Evolutionary conservation across 2,888 invertebrate genomes (phyloP).

Genomic region (Caenorhabditis drosophilae): DNA sequence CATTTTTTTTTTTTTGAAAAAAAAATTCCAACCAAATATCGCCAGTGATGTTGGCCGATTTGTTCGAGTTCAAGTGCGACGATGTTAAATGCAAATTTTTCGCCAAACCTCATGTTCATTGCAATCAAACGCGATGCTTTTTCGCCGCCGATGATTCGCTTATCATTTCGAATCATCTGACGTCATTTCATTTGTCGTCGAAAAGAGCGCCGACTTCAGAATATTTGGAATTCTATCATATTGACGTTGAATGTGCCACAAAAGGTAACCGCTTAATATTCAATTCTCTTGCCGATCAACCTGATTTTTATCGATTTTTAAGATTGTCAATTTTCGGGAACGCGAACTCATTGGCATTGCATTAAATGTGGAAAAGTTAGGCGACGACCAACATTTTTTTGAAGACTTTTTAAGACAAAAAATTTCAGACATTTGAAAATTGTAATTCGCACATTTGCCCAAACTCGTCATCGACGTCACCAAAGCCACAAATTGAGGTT

Average conservation of each 20-base stretch:
- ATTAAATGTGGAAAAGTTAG: slow-evolving; percentile 24
- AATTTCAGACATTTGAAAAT: slow-evolving; percentile 7
- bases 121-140: slow-evolving; percentile 33
- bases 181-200: slow-evolving; percentile 35
- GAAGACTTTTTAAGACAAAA: too few species aligned
- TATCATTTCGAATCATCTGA: slow-evolving; percentile 38
- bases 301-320: too few species aligned
- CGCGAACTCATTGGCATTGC: slow-evolving; percentile 47
- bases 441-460: neutral
- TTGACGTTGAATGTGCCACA: slow-evolving; percentile 12
- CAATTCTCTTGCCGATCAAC: too few species aligned
- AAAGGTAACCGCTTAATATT: too few species aligned
- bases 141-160: slow-evolving; percentile 45
- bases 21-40: too few species aligned
- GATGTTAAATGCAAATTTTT: slow-evolving; percentile 21
- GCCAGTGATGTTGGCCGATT: neutral
- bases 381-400: too few species aligned
- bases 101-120: slow-evolving; percentile 34
- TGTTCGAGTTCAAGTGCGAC: slow-evolving; percentile 21
- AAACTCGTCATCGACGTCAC: too few species aligned
- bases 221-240: slow-evolving; percentile 17
- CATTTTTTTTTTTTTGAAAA: too few species aligned
- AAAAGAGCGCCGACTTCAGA: slow-evolving; percentile 11
- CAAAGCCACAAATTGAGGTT: slow-evolving; percentile 13
- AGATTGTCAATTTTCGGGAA: slow-evolving; percentile 19